Base-by-base conservation (phyloP, 1,140 invertebrate species). In the Trialeurodes vaporariorum region DNA sequence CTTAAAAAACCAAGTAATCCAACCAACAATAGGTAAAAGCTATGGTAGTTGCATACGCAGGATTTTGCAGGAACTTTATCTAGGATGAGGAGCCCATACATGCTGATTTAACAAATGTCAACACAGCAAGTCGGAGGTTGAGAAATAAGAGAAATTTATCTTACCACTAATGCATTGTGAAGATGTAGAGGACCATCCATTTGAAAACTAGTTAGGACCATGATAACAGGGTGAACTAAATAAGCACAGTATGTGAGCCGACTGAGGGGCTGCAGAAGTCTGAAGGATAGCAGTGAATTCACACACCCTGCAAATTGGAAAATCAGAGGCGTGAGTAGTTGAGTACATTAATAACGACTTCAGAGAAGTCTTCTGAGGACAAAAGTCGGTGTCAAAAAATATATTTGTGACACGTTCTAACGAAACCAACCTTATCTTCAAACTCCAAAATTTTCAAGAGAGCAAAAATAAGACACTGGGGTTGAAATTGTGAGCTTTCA, bases 181-280 rank as follows among this genome's bases (percentile, higher is more conserved):
- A 92, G 75, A 75, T 91, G 88, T 21, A 90, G 77, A 1, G 89
- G 86, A 69, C 88, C 88, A 71, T 91, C 89, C 81, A 91, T 84
- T 59, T 86, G 81, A 73, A 86, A 91, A 58, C 85, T 84, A 21
- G 86, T 88, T 59, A 88, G 82, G 77, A 87, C 85, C 88, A 92
- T 91, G 68, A 93, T 84, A 68, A 91, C 84, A 11, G 91, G 91
- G 80, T 96, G 93, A 17, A 96, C 84, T 25, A 96, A 83, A 77
- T 96, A 97, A 11, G 92, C 89, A 76, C 90, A 91, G 78, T 94
- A 96, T 1, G 93, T 94, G 40, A 96, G 83, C 64, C 93, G 83
- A 70, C 90, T 91, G n/a, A 96, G 79, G 0, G 93, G 93, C 71
- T 93, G 84, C 59, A 93, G 83, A 0, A 88, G 83, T 58, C 85